Evolutionary conservation across 64 coral and sea anemone genomes (phyloP).

Genomic region (Acropora yongei): DNA sequence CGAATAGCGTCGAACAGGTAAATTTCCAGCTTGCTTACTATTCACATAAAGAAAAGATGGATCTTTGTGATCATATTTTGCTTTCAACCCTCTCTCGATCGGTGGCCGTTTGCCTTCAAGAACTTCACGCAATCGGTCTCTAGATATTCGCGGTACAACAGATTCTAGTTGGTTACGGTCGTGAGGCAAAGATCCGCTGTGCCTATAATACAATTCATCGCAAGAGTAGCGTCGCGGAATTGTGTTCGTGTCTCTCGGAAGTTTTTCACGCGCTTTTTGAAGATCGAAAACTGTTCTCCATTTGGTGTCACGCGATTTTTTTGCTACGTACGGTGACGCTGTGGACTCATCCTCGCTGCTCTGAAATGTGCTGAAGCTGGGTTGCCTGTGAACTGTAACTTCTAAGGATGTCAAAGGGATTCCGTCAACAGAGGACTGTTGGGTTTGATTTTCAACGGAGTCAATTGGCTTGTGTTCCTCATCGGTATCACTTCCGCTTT

Average conservation of each 20-base stretch:
- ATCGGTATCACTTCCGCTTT: not conserved
- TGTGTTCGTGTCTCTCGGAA: not conserved
- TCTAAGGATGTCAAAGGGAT: slow-evolving; percentile 30
- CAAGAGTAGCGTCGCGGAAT: slow-evolving; percentile 2
- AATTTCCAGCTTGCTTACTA: not conserved
- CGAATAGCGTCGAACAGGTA: slow-evolving; percentile 10
- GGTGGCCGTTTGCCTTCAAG: not conserved
- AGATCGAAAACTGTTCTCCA: slow-evolving; percentile 12
- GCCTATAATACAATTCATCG: not conserved
- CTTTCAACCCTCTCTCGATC: not conserved
- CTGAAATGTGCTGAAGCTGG: slow-evolving; percentile 60
- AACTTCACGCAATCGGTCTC: not conserved
- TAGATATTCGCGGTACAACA: not conserved
- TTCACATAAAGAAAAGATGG: not conserved
- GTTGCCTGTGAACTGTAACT: slow-evolving; percentile 6
- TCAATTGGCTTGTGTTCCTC: not conserved
- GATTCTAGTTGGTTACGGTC: not conserved
- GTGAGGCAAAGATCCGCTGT: not conserved
- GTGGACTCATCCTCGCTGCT: slow-evolving; percentile 10
- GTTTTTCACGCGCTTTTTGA: not conserved
- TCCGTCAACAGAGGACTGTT: not conserved
- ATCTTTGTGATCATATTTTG: not conserved
- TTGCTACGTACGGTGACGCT: not conserved
- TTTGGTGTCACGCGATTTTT: not conserved
- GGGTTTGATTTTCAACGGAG: not conserved